Evolutionary conservation across 2,888 invertebrate species (phyloP), one percentile per base, ranked within the genome.

Genomic region (Gymnosoma rotundatum): DNA sequence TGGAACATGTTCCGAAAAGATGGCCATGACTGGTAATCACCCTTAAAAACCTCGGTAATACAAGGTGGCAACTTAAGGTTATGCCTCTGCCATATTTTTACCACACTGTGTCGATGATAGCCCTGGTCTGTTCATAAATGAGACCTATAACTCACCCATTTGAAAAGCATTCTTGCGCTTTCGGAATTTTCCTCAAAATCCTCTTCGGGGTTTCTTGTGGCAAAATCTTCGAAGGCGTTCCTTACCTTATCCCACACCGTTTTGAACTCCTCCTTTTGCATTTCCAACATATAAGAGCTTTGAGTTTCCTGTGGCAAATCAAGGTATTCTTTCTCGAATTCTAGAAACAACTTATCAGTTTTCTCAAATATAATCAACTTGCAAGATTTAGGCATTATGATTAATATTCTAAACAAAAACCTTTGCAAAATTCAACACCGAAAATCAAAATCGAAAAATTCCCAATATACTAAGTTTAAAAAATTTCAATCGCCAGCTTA

Each of bases 31-130:
- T 18, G 52, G 20, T 52, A 52, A 10, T 52, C 52, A 6, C 52
- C 52, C 18, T 20, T 52, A 18, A 52, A 50, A 52, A 52, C 52
- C 18, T 20, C 52, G 6, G 20, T 20, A 18, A 52, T 60, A 14
- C 36, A 60, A 12, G 60, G 36, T 60, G 60, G 60, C 60, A 60
- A 6, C 60, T 20, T n/a, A n/a, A n/a, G n/a, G n/a, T n/a, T n/a
- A n/a, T n/a, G n/a, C n/a, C n/a, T n/a, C n/a, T n/a, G n/a, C n/a
- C n/a, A n/a, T n/a, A n/a, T n/a, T 52, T 8, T 18, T 20, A 6
- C 52, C 20, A 20, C 18, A 20, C 16, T 18, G 52, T 18, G 8
- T 52, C 9, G 20, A 52, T 20, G 32, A 32, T 6, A 58, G 9
- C 6, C 14, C 32, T 4, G 58, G 0, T 32, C 32, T 58, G n/a